Base-by-base conservation (phyloP, 2,113 vertebrate genomes). In the Cynopterus brachyotis region DNA sequence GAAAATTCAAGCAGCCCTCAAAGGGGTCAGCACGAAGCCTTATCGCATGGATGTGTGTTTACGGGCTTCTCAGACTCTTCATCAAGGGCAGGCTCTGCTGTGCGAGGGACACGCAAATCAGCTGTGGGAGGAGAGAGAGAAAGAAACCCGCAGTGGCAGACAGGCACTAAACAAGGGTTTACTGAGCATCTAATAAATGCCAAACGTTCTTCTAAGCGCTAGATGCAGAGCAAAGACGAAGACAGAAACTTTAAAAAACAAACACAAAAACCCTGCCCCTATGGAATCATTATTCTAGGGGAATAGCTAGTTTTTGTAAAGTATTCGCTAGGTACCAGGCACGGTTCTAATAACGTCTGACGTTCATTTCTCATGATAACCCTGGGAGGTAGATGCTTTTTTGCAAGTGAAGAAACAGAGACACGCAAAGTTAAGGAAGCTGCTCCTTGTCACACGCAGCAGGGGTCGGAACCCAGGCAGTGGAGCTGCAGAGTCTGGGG, bases 271-370 rank as follows among this genome's bases (percentile, higher is more conserved):
- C 2, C 30, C 47, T 12, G 20, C 30, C 30, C 37, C n/a, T 15
- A 0, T 12, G 72, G 24, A 37, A 3, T 32, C 3, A 19, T 50
- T 24, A 13, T 22, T n/a, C 66, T 9, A 5, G 28, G 8, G 40
- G 32, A 30, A 4, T 0, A 76, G 89, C 72, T 50, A 30, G 24
- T 6, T 0, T 32, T 1, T 1, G 17, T 4, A 3, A 35, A 53
- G 66, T 2, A 5, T 0, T 37, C 13, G 0, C 57, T 4, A 0
- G 0, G 19, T 17, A 2, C n/a, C 17, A 35, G 47, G n/a, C 73
- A 9, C 26, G 0, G 32, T 40, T 24, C 40, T n/a, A 9, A 35
- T 22, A 9, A 35, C 17, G 30, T 40, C 30, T 30, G n/a, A 20
- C 6, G 22, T 3, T 32, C 11, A 9, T 40, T 24, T 59, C 37